Conservation (phyloP, 2,888 invertebrate species). For the Oscheius sp. region DNA sequence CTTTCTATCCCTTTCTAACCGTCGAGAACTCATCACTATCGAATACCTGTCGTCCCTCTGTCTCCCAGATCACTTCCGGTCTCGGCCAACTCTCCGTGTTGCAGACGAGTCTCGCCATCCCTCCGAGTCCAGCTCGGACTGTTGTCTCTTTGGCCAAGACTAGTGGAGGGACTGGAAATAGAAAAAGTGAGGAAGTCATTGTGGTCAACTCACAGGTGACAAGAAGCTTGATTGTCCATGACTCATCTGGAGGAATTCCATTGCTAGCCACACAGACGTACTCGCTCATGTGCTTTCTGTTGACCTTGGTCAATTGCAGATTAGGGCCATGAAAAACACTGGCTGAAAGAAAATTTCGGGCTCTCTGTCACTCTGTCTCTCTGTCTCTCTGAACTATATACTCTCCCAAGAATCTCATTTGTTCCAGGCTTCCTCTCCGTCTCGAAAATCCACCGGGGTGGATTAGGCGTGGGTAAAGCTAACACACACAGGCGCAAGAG, state of each 20-base stretch:
- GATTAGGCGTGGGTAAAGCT: constrained; percentile 42
- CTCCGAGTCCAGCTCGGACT: constrained; percentile 47
- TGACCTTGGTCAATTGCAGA: constrained; percentile 65
- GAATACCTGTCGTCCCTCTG: constrained; percentile 64
- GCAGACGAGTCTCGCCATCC: constrained; percentile 55
- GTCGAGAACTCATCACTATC: constrained; percentile 63
- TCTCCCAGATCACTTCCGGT: constrained; percentile 68
- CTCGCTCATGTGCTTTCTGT: constrained; percentile 71
- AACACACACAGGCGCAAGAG: constrained; percentile 19
- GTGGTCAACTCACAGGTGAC: constrained; percentile 67
- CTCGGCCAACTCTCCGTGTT: constrained; percentile 72
- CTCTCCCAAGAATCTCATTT: constrained; percentile 21
- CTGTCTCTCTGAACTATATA: too few species aligned
- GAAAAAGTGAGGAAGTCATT: background rate
- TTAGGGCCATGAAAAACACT: constrained; percentile 69
- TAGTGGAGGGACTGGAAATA: constrained; percentile 65
- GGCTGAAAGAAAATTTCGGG: constrained; percentile 55
- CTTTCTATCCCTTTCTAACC: constrained; percentile 35
- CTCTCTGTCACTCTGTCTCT: too few species aligned
- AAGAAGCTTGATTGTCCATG: constrained; percentile 71
- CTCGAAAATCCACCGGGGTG: constrained; percentile 21
- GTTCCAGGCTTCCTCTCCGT: background rate
- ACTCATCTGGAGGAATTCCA: constrained; percentile 72
- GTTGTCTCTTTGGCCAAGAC: constrained; percentile 63
- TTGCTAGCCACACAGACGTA: constrained; percentile 73